These are phyloP conservation scores for Alces alces DNA, from an alignment of 2,113 vertebrate genomes.

Conservation along the genomic window DNA sequence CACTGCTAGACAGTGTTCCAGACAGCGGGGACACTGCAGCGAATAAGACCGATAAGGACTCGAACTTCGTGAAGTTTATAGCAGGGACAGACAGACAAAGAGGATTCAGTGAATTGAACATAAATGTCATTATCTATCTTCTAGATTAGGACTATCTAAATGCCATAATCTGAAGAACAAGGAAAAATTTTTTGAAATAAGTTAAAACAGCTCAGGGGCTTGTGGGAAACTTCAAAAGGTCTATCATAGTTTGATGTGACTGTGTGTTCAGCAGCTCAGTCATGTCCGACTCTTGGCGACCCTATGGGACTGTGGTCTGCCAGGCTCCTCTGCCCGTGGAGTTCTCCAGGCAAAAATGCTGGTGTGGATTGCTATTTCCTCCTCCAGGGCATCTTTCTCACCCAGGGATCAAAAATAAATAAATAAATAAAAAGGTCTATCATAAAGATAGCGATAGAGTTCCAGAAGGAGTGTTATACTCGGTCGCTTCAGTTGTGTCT, in stretches of 20 bases:
- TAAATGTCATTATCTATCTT: background rate
- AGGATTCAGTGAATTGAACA: background rate
- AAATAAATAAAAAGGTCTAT: background rate
- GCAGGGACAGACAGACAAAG: background rate
- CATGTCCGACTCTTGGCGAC: background rate
- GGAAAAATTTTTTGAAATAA: background rate
- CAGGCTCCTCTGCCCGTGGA: background rate
- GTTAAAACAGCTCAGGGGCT: background rate
- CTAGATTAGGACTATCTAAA: background rate
- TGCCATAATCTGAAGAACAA: background rate
- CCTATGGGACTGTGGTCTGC: background rate
- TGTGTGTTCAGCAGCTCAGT: background rate
- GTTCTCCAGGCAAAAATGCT: background rate
- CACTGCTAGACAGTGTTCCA: background rate
- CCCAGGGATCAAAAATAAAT: background rate
- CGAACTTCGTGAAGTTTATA: background rate
- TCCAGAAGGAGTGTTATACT: background rate
- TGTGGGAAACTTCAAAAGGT: background rate
- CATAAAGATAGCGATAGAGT: background rate
- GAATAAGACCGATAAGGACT: background rate
- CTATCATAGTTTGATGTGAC: background rate
- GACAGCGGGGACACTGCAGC: background rate
- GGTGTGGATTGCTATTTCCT: background rate
- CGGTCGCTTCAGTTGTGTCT: background rate
- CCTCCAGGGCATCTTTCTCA: background rate